These are phyloP conservation scores for Hypotaenidia philippensis DNA, from an alignment of 2,797 vertebrate species.

Conservation along the genomic window DNA sequence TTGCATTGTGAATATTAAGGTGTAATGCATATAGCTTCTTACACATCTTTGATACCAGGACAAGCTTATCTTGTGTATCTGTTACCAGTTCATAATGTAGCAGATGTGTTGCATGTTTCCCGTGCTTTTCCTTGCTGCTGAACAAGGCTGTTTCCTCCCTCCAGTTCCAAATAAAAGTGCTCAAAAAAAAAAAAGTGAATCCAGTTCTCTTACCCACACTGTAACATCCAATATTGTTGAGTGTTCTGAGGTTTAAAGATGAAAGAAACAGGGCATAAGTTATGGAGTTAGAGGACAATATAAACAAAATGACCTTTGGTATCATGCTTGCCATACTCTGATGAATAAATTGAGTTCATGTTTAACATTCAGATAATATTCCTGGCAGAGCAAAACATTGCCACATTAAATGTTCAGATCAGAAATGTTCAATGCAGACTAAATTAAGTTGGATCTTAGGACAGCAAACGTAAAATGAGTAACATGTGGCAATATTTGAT, in stretches of 20 bases:
- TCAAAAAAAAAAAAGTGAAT: not conserved
- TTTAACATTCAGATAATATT: conserved; percentile 81
- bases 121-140: conserved; percentile 5
- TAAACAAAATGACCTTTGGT: conserved; percentile 73
- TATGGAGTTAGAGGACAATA: conserved; percentile 61
- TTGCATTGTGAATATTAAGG: not conserved
- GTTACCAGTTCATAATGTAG: not conserved
- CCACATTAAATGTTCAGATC: conserved; percentile 82
- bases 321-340: conserved; percentile 72
- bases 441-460: conserved; percentile 81
- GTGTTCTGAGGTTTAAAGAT: conserved; percentile 63
- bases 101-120: conserved; percentile 11
- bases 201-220: not conserved
- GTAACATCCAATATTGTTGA: conserved; percentile 61
- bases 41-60: not conserved
- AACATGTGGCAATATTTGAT: conserved; percentile 83
- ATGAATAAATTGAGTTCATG: conserved; percentile 80
- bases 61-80: not conserved
- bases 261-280: conserved; percentile 60
- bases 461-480: conserved; percentile 80
- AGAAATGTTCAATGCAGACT: conserved; percentile 80
- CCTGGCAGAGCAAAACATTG: conserved; percentile 74
- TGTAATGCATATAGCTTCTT: not conserved
- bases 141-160: conserved; percentile 1
- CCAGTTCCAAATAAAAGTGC: conserved; percentile 9